These are phyloP conservation scores for Eupithecia insigniata DNA, from an alignment of 2,888 invertebrate species.

Conservation along the genomic window DNA sequence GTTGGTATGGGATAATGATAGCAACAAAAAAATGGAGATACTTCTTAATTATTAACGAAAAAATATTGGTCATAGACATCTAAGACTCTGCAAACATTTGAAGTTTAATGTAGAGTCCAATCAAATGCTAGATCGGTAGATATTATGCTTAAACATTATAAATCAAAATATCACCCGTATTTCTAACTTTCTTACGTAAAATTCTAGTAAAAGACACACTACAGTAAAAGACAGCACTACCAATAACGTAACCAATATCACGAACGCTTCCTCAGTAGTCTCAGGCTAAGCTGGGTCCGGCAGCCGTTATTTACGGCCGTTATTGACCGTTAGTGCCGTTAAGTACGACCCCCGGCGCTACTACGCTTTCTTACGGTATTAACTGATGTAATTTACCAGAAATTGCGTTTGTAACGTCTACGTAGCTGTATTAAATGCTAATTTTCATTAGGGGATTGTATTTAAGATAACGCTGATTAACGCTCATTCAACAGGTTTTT, in stretches of 20 bases:
- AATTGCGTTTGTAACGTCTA: slow-evolving; percentile 45
- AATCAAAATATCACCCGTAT: not conserved
- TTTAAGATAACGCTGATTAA: slow-evolving; percentile 12
- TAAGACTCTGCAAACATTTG: no score
- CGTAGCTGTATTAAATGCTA: slow-evolving; percentile 34
- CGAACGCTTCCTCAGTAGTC: slow-evolving; percentile 27
- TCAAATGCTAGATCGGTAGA: no score
- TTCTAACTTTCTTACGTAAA: not conserved
- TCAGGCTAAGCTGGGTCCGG: slow-evolving; percentile 38
- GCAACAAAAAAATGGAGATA: no score
- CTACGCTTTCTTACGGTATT: slow-evolving; percentile 48
- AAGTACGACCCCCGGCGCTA: slow-evolving; percentile 47
- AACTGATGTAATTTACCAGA: slow-evolving; percentile 52
- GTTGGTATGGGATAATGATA: no score
- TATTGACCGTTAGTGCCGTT: slow-evolving; percentile 59
- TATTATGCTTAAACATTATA: not conserved
- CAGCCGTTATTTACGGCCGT: slow-evolving; percentile 52
- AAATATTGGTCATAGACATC: no score
- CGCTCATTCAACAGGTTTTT: slow-evolving; percentile 16
- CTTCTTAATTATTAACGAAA: no score
- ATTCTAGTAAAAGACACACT: not conserved
- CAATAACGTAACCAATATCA: slow-evolving; percentile 29
- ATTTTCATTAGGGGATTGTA: slow-evolving; percentile 34
- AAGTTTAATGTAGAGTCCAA: no score
- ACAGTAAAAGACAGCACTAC: slow-evolving; percentile 10